Evolutionary conservation across 2,797 vertebrate species (phyloP), one percentile per base, ranked within the genome.

Genomic region (Pseudotriccus pelzelni): DNA sequence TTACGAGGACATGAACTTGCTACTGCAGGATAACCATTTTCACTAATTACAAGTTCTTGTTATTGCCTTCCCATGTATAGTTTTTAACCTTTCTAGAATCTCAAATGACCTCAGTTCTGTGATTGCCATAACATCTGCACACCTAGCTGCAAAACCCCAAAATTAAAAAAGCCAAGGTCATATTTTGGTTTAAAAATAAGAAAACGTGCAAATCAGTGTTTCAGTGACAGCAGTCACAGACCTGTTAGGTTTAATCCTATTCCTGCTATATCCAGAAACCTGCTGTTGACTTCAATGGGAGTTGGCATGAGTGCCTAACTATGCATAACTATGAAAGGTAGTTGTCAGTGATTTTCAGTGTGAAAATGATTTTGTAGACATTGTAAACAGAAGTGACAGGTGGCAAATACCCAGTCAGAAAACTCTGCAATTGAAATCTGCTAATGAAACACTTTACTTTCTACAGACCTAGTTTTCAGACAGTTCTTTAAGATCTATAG

Each of bases 281-380:
- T 76, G 63, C 67, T 83, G 7, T 53, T 89, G 67, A 41, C 64
- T 93, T 90, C 56, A 53, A 1, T 17, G 37, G 75, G 36, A 89
- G 14, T 9, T 89, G 90, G 49, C 68, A 30, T 39, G 63, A 90
- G 50, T 63, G n/a, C 63, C 73, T 82, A 91, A 74, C 44, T 76
- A 30, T 63, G 75, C 94, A 76, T 95, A 90, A 89, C 84, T 46
- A 73, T 68, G 81, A 92, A 87, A 85, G 64, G 87, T 68, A 83
- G 46, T 47, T 95, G 63, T 85, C 78, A 85, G 84, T 74, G 64
- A 72, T 75, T 92, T 94, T 74, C 75, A 58, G 44, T 18, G 34
- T 36, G 58, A 83, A 95, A 93, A 87, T 85, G 2, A 37, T 84
- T 80, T 70, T 66, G n/a, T 27, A 85, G 79, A 58, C n/a, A 30